Conservation (phyloP, 2,113 vertebrate species). For the Urocynchramus pylzowi region DNA sequence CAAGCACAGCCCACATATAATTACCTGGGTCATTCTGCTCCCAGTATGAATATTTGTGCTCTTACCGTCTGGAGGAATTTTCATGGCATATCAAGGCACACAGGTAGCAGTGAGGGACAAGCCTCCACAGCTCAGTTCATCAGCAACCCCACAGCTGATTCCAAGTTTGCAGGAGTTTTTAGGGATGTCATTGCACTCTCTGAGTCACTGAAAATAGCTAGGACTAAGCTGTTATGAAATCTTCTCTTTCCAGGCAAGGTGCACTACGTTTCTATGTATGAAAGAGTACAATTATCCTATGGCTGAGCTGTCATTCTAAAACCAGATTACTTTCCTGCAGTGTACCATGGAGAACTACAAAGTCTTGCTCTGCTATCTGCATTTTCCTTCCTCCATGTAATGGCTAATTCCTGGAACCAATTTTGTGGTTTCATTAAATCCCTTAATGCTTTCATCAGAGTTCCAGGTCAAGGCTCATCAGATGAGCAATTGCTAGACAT, state of each 20-base stretch:
- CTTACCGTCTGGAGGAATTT: not conserved
- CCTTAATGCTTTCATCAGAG: not conserved
- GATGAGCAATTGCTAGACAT: not conserved
- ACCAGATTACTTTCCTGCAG: not conserved
- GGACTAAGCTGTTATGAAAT: not conserved
- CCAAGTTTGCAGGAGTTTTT: not conserved
- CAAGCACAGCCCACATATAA: not conserved
- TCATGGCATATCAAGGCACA: not conserved
- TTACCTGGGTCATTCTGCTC: not conserved
- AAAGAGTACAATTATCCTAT: not conserved
- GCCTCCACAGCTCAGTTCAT: not conserved
- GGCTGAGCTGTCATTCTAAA: not conserved
- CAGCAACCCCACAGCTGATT: not conserved
- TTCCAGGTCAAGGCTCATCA: not conserved
- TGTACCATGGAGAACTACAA: not conserved
- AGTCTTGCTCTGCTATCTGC: not conserved
- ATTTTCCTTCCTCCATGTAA: not conserved
- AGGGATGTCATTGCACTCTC: not conserved
- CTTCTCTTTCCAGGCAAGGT: not conserved
- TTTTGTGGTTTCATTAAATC: constrained; percentile 10
- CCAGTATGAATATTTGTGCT: not conserved
- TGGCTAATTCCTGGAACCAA: not conserved
- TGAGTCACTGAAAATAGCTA: not conserved
- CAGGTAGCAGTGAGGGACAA: not conserved
- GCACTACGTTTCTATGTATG: not conserved